Evolutionary conservation across 1,140 invertebrate genomes (phyloP).

Genomic region (Telenomus remus): DNA sequence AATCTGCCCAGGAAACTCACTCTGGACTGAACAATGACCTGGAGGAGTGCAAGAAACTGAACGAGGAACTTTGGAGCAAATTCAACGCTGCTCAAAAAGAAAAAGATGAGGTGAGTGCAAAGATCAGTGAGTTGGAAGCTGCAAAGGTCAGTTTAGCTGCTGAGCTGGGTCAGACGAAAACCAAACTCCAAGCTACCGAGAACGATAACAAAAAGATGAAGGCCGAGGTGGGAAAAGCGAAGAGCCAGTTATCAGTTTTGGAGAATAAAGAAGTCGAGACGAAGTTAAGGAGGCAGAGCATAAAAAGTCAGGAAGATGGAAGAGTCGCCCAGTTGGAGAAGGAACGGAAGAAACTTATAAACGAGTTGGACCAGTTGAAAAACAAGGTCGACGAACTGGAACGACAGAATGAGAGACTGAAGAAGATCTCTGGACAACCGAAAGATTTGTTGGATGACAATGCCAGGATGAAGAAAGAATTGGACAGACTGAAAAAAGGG

Average conservation of each 20-base stretch:
- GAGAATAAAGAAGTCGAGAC: conserved; percentile 14
- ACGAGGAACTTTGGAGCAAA: conserved; percentile 23
- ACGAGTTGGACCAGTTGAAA: conserved; percentile 39
- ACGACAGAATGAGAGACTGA: conserved; percentile 24
- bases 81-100: conserved; percentile 10
- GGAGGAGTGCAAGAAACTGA: conserved; percentile 13
- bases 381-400: conserved; percentile 30
- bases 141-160: conserved; percentile 1
- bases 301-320: conserved; percentile 17
- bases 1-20: not conserved
- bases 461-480: conserved; percentile 14
- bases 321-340: conserved; percentile 2
- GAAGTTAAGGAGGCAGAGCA: conserved; percentile 12
- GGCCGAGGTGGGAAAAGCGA: not conserved
- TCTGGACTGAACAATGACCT: not conserved
- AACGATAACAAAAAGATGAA: conserved; percentile 2
- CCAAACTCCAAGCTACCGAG: not conserved
- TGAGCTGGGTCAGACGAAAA: conserved; percentile 2
- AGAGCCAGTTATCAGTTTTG: conserved; percentile 6
- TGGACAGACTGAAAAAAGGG: conserved; percentile 9
- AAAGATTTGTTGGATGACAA: conserved; percentile 2
- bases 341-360: conserved; percentile 6
- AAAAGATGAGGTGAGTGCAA: not conserved
- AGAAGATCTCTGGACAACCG: conserved; percentile 15
- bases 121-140: conserved; percentile 3